These are phyloP conservation scores for Paradoxurus hermaphroditus DNA, from an alignment of 2,113 vertebrate genomes.

Conservation along the genomic window DNA sequence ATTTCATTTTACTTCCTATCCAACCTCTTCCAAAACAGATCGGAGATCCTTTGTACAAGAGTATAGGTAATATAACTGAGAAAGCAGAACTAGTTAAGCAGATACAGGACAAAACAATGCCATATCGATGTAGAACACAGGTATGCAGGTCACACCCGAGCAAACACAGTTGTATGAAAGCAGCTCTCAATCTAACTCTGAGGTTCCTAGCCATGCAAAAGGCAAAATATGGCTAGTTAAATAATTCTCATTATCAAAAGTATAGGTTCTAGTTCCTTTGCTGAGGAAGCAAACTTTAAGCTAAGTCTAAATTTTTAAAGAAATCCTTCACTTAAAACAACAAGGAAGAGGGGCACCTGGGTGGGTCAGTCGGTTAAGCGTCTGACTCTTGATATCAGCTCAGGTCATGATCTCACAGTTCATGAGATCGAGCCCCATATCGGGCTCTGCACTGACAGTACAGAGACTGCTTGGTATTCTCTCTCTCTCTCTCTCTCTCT, in stretches of 20 bases:
- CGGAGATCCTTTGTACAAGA: neutral
- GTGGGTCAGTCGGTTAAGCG: too few species aligned
- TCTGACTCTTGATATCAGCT: too few species aligned
- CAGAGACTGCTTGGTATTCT: too few species aligned
- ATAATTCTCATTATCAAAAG: neutral
- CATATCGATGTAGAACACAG: neutral
- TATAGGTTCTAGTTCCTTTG: neutral
- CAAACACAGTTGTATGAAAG: neutral
- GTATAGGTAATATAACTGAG: neutral
- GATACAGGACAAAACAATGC: neutral
- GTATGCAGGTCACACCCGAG: neutral
- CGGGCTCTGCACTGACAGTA: too few species aligned
- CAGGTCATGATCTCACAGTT: too few species aligned
- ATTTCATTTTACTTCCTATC: neutral
- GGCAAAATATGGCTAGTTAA: neutral
- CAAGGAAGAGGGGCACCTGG: neutral
- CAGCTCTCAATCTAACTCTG: neutral
- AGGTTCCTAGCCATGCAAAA: constrained; percentile 8
- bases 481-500: too few species aligned
- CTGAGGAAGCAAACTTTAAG: neutral
- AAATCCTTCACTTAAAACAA: constrained; percentile 22
- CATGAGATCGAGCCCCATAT: too few species aligned
- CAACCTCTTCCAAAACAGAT: neutral
- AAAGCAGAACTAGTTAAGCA: neutral
- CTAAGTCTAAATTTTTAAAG: neutral